Conservation (phyloP, 2,888 invertebrate genomes). For the Drosophila fulvimacula region DNA sequence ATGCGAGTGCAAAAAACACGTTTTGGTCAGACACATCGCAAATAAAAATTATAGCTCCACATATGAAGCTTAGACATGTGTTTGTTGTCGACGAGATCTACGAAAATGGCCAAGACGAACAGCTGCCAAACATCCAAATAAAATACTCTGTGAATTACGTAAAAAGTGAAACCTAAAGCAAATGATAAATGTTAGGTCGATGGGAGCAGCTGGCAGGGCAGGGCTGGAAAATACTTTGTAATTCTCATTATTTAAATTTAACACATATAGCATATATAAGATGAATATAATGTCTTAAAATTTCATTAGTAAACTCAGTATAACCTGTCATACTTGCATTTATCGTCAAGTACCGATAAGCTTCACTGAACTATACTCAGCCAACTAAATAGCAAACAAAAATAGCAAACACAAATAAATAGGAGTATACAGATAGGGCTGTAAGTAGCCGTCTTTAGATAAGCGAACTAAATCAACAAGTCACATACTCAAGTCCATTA, state of each 20-base stretch:
- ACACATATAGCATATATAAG: no score
- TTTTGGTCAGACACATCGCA: conserved; percentile 51
- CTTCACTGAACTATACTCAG: background rate
- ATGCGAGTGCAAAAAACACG: conserved; percentile 21
- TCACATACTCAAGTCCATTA: background rate
- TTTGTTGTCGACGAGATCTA: conserved; percentile 10
- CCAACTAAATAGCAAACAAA: background rate
- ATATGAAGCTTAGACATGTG: conserved; percentile 16
- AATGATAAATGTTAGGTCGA: background rate
- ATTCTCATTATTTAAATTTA: no score
- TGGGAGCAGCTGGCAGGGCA: background rate
- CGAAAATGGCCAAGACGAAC: conserved; percentile 9
- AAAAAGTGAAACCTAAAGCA: background rate
- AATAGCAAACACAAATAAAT: background rate
- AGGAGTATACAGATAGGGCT: background rate
- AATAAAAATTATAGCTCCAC: conserved; percentile 22
- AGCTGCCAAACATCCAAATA: background rate
- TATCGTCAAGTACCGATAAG: background rate
- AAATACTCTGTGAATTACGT: background rate
- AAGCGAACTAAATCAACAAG: background rate
- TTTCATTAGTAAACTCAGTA: background rate
- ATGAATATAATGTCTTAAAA: no score
- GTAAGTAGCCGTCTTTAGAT: background rate
- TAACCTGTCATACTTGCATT: background rate
- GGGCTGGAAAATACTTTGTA: no score